Conservation (phyloP, 2,797 vertebrate species). For the Tapirus indicus region DNA sequence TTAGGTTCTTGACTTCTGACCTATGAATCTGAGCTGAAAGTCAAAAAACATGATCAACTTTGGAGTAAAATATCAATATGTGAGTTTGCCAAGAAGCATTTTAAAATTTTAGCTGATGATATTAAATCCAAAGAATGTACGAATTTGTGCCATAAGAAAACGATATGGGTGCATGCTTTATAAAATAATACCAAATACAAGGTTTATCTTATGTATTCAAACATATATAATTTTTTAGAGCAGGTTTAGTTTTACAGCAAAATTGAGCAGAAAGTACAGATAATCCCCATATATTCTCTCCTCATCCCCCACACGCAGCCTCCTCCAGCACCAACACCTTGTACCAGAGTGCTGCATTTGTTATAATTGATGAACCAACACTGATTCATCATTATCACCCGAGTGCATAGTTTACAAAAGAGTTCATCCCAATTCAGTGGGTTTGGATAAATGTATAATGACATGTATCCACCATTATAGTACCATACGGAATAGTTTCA, state of each 20-base stretch:
- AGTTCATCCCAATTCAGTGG: not conserved
- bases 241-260: not conserved
- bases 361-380: not conserved
- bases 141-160: not conserved
- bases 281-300: not conserved
- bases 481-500: not conserved
- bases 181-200: not conserved
- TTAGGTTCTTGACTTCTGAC: not conserved
- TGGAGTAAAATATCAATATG: not conserved
- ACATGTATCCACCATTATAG: not conserved
- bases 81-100: not conserved
- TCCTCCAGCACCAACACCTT: not conserved
- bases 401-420: not conserved
- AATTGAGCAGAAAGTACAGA: not conserved
- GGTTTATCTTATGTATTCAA: not conserved
- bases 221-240: not conserved
- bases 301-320: not conserved
- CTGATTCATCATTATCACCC: not conserved
- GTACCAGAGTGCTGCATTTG: not conserved
- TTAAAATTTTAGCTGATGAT: not conserved
- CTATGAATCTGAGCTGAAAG: not conserved
- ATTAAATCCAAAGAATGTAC: not conserved
- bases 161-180: not conserved
- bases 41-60: not conserved
- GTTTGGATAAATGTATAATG: not conserved